Evolutionary conservation across 2,113 vertebrate genomes (phyloP).

Genomic region (Brachypteracias leptosomus): DNA sequence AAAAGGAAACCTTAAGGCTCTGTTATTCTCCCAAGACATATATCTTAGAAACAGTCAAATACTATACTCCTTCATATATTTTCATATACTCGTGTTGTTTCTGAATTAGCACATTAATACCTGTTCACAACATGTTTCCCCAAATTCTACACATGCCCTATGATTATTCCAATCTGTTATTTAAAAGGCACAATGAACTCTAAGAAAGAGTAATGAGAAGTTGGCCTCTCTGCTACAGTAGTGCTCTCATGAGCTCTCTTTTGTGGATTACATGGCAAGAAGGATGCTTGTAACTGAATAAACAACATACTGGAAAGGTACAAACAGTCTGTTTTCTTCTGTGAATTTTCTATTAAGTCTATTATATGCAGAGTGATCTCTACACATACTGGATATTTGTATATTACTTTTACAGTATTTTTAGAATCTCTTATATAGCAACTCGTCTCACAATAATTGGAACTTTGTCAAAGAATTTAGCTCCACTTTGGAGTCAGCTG

Average conservation of each 20-base stretch:
- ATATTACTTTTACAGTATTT: not conserved
- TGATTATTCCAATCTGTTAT: not conserved
- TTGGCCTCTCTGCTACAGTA: not conserved
- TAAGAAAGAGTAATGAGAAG: not conserved
- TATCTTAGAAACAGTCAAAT: not conserved
- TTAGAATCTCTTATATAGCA: not conserved
- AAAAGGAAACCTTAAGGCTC: not conserved
- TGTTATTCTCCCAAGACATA: not conserved
- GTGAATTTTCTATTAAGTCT: not conserved
- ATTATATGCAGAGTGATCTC: not conserved
- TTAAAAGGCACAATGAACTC: not conserved
- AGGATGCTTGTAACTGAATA: not conserved
- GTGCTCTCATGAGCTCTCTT: not conserved
- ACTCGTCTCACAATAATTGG: not conserved
- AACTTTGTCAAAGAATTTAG: not conserved
- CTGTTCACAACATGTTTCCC: not conserved
- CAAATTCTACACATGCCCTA: not conserved
- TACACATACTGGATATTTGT: not conserved
- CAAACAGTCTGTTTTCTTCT: not conserved
- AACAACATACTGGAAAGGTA: not conserved
- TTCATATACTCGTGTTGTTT: not conserved
- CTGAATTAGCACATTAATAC: not conserved
- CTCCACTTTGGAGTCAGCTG: not conserved
- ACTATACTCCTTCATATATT: not conserved
- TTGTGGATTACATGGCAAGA: not conserved